Percentiles rank a stretch among this genome's conserved stretches.
Evolutionary conservation across 2,888 invertebrate species (phyloP).

Genomic region (Microplitis manilae): DNA sequence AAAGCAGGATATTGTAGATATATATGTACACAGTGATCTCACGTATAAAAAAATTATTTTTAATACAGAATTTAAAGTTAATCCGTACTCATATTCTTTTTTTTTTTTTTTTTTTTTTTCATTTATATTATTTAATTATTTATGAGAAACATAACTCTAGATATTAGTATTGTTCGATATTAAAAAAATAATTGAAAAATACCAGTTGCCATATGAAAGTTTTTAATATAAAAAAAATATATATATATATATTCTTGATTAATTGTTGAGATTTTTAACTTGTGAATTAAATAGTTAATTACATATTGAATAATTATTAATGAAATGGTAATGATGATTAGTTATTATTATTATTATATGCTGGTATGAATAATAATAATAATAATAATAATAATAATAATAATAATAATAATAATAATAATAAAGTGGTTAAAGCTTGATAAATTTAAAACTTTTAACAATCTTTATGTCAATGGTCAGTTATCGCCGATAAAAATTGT

Average conservation of each 20-base stretch:
- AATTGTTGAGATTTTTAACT: background rate
- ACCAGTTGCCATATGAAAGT: constrained; percentile 1
- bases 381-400: background rate
- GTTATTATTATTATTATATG: too few species aligned
- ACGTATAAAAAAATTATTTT: background rate
- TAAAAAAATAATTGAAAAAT: background rate
- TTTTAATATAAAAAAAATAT: background rate
- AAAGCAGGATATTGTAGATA: background rate
- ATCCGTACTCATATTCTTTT: too few species aligned
- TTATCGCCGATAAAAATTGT: background rate
- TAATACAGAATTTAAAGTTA: background rate
- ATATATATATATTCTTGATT: background rate
- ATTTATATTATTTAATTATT: background rate
- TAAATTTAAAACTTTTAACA: background rate
- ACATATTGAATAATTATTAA: background rate
- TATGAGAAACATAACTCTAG: background rate
- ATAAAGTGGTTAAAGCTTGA: background rate
- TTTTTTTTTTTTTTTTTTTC: background rate
- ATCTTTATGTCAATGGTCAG: too few species aligned
- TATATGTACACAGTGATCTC: background rate
- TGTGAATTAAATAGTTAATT: background rate
- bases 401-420: background rate
- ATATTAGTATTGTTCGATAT: background rate
- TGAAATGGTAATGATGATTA: too few species aligned
- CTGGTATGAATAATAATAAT: background rate